Evolutionary conservation across 2,113 vertebrate species (phyloP), one percentile per base, ranked within the genome.

Genomic region (Perca schrenkii): DNA sequence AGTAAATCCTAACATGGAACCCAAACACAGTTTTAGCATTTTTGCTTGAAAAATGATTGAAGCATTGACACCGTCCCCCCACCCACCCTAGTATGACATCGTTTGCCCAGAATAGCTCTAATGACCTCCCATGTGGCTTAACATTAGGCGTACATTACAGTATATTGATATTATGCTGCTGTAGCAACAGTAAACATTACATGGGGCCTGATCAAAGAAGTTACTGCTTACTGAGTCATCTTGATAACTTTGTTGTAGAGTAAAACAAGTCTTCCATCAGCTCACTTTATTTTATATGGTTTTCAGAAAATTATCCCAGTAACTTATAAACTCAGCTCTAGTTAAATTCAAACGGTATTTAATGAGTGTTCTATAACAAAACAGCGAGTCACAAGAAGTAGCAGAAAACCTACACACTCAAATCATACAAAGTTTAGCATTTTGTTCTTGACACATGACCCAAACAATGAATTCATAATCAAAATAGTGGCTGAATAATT

Each of bases 151-250:
- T 25, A 16, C 25, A 22, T 89, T 82, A 77, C 47, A 74, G 25
- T 69, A 36, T 72, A 66, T 56, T 85, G 50, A 74, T 62, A 14
- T 2, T 52, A 28, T 73, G 62, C 65, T 74, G 43, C 66, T 89
- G 75, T 82, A 65, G 79, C 69, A 85, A 85, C 82, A 25, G 36
- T 52, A 80, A 77, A 5, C 34, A 34, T 34, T 34, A 85, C 40
- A 60, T 47, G 1, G 5, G 14, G 3, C 2, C 22, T 22, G 16
- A 40, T 65, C 47, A 63, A 73, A 46, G 22, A 49, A 56, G 3
- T 19, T n/a, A 21, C 19, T 15, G 28, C 43, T 15, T 4, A 19
- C 54, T 52, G 65, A 74, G 31, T 72, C 80, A 53, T 62, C 64
- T 40, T 4, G 34, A 16, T 50, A 52, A 63, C 13, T 28, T 65